Conservation (phyloP, 2,888 invertebrate genomes). For the Oasisia sp. region DNA sequence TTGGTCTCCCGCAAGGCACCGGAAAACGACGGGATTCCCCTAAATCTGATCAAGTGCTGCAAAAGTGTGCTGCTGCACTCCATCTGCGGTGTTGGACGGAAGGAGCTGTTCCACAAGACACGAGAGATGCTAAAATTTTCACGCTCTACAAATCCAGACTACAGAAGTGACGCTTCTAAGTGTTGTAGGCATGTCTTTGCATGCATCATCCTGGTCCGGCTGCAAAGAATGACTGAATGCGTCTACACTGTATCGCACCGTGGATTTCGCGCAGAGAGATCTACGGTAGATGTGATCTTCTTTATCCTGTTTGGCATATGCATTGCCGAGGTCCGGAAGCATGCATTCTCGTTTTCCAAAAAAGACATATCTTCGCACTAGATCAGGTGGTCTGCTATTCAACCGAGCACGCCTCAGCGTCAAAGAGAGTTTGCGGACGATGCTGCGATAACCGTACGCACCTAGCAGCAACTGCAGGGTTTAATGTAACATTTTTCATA, state of each 20-base stretch:
- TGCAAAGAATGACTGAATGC: constrained; percentile 34
- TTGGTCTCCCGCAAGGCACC: constrained; percentile 27
- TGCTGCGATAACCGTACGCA: no score
- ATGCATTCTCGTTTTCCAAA: no score
- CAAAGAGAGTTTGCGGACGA: no score
- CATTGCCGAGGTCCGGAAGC: background rate
- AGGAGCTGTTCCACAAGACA: constrained; percentile 35
- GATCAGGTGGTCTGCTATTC: no score
- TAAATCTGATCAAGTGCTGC: constrained; percentile 31
- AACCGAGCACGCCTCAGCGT: no score
- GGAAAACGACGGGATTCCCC: constrained; percentile 32
- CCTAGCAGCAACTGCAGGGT: no score
- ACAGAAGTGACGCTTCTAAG: constrained; percentile 23
- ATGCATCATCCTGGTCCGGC: background rate
- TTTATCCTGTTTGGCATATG: background rate
- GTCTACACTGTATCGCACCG: constrained; percentile 42
- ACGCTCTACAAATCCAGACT: constrained; percentile 22
- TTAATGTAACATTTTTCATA: no score
- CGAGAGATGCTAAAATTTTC: constrained; percentile 42
- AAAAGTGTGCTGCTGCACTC: constrained; percentile 21
- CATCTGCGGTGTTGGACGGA: background rate
- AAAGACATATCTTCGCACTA: no score
- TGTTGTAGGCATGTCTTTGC: constrained; percentile 6
- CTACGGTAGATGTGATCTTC: no score
- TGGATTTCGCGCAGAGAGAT: constrained; percentile 31